Evolutionary conservation across 2,888 invertebrate species (phyloP), one percentile per base, ranked within the genome.

Genomic region (Merodon equestris): DNA sequence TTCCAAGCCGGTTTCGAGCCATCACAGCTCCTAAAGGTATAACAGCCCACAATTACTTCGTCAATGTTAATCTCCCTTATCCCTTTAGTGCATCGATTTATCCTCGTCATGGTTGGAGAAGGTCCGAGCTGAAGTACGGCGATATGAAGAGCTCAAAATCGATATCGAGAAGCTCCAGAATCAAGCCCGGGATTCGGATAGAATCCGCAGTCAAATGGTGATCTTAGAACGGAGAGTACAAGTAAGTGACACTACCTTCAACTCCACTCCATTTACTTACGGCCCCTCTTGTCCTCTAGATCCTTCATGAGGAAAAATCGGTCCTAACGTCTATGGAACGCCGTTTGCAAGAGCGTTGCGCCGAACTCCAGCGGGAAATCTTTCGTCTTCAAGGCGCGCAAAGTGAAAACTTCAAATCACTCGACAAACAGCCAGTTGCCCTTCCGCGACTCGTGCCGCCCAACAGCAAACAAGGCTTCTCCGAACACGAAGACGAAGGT

Each of bases 401-500:
- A 53, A 86, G 86, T 73, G 86, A 86, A 34, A 85, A 83, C 14
- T 87, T 86, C 54, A 88, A 88, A 61, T 87, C 87, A 1, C 81
- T 89, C 15, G 88, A 89, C 34, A 85, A 88, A 19, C 85, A 86
- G 45, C 87, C 88, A 0, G 83, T 89, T 1, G 86, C 87, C 0
- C 67, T 89, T 60, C 89, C 89, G 0, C 86, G 89, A 0, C 87
- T 87, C 68, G 87, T 89, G 40, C 86, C 88, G 4, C 73, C 77
- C 12, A 82, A 81, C 50, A 86, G 84, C 70, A 87, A 87, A 50
- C 86, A 85, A 50, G 92, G 91, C 84, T 93, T 93, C 45, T 94
- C 94, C 5, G 94, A 95, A 82, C 94, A 94, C 42, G 95, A 96
- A 89, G 96, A 96, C 85, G 96, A 96, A 90, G 96, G 96, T 5